Evolutionary conservation across 2,888 invertebrate species (phyloP).

Genomic region (Chrysodeixis includens): DNA sequence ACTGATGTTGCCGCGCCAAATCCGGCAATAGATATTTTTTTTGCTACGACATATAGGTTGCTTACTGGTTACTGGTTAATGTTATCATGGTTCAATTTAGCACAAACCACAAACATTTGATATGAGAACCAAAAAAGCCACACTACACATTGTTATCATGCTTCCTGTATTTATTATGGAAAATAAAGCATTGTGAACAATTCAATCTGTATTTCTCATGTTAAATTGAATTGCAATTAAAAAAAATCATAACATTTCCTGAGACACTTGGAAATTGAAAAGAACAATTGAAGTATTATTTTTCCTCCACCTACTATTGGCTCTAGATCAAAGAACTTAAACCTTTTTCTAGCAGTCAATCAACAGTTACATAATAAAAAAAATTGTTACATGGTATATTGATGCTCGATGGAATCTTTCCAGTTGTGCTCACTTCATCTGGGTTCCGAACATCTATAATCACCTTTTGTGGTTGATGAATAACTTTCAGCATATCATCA

Average conservation of each 20-base stretch:
- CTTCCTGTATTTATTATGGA: too few relatives aligned
- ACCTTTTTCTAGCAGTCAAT: not conserved
- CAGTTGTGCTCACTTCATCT: constrained; percentile 91
- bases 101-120: not conserved
- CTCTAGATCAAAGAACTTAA: too few relatives aligned
- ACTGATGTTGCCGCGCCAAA: not conserved
- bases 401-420: constrained; percentile 92
- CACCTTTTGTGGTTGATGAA: constrained; percentile 83
- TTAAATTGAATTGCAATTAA: too few relatives aligned
- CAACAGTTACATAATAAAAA: not conserved
- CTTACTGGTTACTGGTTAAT: not conserved
- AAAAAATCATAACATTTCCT: too few relatives aligned
- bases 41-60: not conserved
- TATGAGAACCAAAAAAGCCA: not conserved
- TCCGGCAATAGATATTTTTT: not conserved
- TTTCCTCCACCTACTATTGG: too few relatives aligned
- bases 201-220: too few relatives aligned
- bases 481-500: constrained; percentile 80
- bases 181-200: too few relatives aligned
- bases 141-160: not conserved
- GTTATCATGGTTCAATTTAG: not conserved
- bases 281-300: too few relatives aligned
- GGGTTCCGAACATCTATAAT: constrained; percentile 94
- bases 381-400: constrained; percentile 92
- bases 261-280: too few relatives aligned